These are phyloP conservation scores for Anorthoa munda DNA, from an alignment of 2,888 invertebrate genomes.

Conservation along the genomic window DNA sequence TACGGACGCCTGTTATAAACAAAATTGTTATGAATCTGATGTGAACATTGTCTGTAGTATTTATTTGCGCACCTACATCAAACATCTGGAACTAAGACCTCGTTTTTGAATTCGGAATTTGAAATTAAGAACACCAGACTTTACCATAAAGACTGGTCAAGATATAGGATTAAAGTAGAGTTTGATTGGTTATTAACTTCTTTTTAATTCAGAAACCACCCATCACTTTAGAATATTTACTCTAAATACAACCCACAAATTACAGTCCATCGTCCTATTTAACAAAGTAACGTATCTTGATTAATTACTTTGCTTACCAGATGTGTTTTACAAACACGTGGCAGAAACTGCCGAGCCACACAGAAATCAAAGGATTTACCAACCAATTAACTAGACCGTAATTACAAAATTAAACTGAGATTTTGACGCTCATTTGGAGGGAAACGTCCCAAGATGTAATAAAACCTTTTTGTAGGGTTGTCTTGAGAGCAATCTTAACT, in stretches of 20 bases:
- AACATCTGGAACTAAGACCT: not conserved
- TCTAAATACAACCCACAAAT: slow-evolving; percentile 1
- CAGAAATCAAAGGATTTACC: slow-evolving; percentile 69
- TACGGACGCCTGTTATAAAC: not conserved
- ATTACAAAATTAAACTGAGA: slow-evolving; percentile 72
- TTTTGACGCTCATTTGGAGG: slow-evolving; percentile 44
- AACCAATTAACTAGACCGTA: slow-evolving; percentile 73
- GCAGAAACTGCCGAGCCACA: slow-evolving; percentile 40
- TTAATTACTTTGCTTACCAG: slow-evolving; percentile 56
- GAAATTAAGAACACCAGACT: no score
- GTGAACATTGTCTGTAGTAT: not conserved
- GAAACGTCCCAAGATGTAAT: slow-evolving; percentile 39
- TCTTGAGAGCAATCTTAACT: slow-evolving; percentile 20
- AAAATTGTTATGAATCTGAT: not conserved
- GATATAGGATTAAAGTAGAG: no score
- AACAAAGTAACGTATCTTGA: slow-evolving; percentile 52
- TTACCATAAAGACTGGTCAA: no score
- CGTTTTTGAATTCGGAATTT: no score
- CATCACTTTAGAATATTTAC: not conserved
- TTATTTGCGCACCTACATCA: not conserved
- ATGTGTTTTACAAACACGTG: slow-evolving; percentile 61
- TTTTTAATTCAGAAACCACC: no score
- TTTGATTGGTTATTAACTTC: no score
- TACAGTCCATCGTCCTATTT: slow-evolving; percentile 48
- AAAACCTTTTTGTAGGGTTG: slow-evolving; percentile 41